phyloP scores from a whole-genome alignment of 2,113 vertebrate species.

The Myrmophylax atrothorax region DNA sequence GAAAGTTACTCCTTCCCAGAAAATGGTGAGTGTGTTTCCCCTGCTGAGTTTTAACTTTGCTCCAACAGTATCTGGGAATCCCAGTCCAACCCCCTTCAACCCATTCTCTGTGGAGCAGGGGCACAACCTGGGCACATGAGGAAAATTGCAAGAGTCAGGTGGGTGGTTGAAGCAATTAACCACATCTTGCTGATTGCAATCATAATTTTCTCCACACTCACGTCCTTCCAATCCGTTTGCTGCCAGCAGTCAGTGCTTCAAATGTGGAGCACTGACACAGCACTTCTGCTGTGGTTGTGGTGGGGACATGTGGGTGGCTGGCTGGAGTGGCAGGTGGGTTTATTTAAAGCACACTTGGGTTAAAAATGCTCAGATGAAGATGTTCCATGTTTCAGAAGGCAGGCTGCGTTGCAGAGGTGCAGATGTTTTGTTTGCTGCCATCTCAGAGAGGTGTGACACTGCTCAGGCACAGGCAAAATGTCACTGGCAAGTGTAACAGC shows the following conservation, averaged over 20 bases:
- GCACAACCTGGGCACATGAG: accelerated
- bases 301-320: background rate
- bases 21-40: accelerated
- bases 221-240: accelerated
- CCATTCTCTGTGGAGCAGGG: background rate
- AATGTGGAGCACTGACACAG: background rate
- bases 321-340: background rate
- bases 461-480: background rate
- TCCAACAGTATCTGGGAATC: accelerated
- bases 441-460: background rate
- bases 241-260: background rate
- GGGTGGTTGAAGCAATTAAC: background rate
- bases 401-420: accelerated
- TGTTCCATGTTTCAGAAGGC: background rate
- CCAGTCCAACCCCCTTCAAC: background rate
- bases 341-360: background rate
- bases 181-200: accelerated
- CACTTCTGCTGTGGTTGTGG: background rate
- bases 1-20: background rate
- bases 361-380: background rate
- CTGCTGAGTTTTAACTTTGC: background rate
- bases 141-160: accelerated
- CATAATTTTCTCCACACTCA: accelerated
- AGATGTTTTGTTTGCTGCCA: background rate
- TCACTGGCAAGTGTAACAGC: background rate